Evolutionary conservation across 2,113 vertebrate species (phyloP).

Genomic region (Charadrius vociferus): DNA sequence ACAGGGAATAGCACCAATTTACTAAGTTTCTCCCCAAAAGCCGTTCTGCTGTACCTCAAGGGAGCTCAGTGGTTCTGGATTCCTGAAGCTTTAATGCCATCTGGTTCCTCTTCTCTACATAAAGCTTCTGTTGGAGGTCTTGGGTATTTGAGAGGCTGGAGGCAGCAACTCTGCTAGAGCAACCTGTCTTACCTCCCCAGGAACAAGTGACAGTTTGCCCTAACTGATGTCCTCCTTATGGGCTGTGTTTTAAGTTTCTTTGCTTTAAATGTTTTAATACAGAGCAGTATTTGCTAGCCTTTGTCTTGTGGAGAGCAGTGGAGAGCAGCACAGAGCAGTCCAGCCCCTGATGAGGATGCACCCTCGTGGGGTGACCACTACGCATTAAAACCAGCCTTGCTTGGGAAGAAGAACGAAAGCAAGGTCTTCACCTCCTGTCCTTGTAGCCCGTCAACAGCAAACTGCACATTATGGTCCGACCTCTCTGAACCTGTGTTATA

Average conservation of each 20-base stretch:
- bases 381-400: not conserved
- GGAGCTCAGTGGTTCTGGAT: not conserved
- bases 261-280: not conserved
- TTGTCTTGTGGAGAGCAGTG: not conserved
- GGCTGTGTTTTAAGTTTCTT: not conserved
- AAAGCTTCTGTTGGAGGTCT: not conserved
- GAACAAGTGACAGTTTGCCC: not conserved
- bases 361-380: not conserved
- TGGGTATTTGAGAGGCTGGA: not conserved
- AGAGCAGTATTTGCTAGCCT: not conserved
- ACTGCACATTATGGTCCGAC: not conserved
- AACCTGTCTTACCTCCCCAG: not conserved
- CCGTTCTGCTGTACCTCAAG: not conserved
- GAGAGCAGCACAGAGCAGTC: not conserved
- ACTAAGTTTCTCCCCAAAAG: not conserved
- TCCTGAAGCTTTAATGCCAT: not conserved
- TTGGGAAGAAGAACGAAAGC: not conserved
- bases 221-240: not conserved
- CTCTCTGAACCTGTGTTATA: accelerated
- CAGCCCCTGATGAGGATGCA: not conserved
- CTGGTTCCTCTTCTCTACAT: not conserved
- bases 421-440: not conserved
- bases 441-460: not conserved
- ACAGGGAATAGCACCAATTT: not conserved
- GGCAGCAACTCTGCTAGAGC: not conserved